Conservation (phyloP, 2,888 invertebrate species). For the Patella depressa region DNA sequence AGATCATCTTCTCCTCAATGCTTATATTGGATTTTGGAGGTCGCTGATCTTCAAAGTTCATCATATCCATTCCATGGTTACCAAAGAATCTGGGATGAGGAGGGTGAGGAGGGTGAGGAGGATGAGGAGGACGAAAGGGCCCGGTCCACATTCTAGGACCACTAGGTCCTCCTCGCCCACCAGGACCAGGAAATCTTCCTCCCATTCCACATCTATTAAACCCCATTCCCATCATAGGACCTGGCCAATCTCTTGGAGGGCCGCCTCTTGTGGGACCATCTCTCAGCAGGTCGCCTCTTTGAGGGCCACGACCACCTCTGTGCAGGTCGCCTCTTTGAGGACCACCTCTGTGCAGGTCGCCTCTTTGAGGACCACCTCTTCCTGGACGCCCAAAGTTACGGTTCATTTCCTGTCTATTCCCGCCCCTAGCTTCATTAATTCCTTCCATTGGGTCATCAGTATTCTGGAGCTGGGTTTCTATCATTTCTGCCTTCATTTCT, state of each 20-base stretch:
- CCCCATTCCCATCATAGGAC: neutral
- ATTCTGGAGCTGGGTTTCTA: neutral
- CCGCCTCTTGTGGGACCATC: neutral
- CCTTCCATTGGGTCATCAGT: slow-evolving; percentile 2
- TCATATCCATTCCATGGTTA: neutral
- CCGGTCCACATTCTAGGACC: too few relatives aligned
- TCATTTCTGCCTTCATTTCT: slow-evolving; percentile 1
- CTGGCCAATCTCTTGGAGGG: neutral
- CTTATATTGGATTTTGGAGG: neutral
- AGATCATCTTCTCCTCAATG: slow-evolving; percentile 4
- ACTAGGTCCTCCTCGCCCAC: too few relatives aligned
- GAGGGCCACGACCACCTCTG: neutral
- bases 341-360: neutral
- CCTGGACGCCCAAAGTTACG: neutral
- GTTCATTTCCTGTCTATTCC: neutral
- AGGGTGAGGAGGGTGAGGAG: too few relatives aligned
- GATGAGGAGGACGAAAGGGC: too few relatives aligned
- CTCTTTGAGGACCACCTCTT: neutral
- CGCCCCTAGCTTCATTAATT: neutral
- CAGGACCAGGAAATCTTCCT: too few relatives aligned
- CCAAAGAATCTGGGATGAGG: too few relatives aligned
- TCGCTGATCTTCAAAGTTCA: neutral
- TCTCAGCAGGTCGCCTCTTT: neutral
- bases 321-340: neutral
- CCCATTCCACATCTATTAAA: too few relatives aligned